These are phyloP conservation scores for Perithous albicinctus DNA, from an alignment of 2,888 invertebrate species.

Conservation along the genomic window DNA sequence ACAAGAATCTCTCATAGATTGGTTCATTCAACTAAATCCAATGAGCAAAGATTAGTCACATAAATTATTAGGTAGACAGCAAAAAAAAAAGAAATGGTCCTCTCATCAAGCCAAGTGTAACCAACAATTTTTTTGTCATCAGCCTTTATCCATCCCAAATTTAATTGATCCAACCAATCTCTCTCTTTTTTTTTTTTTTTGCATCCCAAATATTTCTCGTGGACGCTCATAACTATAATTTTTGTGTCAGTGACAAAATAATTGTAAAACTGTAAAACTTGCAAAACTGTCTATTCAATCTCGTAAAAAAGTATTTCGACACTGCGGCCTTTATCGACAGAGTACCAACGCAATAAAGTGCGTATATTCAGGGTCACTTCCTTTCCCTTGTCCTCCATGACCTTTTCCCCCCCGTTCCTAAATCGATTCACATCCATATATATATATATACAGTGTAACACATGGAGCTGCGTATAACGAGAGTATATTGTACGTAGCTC, in stretches of 20 bases:
- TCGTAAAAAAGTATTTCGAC: not conserved
- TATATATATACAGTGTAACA: too few species aligned
- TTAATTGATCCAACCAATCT: too few species aligned
- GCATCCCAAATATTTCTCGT: too few species aligned
- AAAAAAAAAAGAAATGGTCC: too few species aligned
- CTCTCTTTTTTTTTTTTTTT: too few species aligned
- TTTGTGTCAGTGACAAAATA: not conserved
- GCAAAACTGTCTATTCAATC: not conserved
- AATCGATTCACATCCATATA: constrained; percentile 1
- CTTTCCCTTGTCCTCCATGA: constrained; percentile 19
- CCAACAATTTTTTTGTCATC: too few species aligned
- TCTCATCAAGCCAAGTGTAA: too few species aligned
- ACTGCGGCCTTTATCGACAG: constrained; percentile 1
- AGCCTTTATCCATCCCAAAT: too few species aligned
- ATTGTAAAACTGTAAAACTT: constrained; percentile 21
- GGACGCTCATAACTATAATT: constrained; percentile 3
- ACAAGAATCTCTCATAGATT: too few species aligned
- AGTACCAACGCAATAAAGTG: not conserved
- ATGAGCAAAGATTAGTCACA: too few species aligned
- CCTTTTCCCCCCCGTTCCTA: constrained; percentile 21
- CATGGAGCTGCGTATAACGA: not conserved
- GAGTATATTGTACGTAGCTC: constrained; percentile 12
- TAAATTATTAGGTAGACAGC: too few species aligned
- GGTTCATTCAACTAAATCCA: too few species aligned
- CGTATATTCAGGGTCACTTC: constrained; percentile 22